phyloP scores from a whole-genome alignment of 2,113 vertebrate genomes.

The Myrmophylax atrothorax region DNA sequence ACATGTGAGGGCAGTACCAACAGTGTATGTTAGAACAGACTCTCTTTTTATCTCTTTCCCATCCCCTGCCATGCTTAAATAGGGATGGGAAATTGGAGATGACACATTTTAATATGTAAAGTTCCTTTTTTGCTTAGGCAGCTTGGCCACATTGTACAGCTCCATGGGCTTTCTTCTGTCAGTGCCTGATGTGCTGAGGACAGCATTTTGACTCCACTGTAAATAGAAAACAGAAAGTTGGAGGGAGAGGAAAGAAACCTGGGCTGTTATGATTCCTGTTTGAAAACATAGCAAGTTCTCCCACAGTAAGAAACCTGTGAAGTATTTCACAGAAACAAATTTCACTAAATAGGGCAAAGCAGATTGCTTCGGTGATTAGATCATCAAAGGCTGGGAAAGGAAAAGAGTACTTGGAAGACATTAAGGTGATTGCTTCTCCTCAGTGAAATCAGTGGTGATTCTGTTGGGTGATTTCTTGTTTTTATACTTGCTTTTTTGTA shows the following conservation, averaged over 20 bases:
- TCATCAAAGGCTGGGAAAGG: conserved; percentile 5
- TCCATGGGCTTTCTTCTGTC: not conserved
- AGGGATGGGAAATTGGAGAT: not conserved
- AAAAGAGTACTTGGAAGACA: not conserved
- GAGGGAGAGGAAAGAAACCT: not conserved
- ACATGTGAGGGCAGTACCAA: not conserved
- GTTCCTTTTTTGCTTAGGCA: not conserved
- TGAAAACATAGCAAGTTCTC: not conserved
- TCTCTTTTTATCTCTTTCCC: not conserved
- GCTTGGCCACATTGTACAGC: not conserved
- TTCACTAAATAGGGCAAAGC: conserved; percentile 24
- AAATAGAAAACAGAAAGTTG: not conserved
- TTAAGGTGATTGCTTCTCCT: conserved; percentile 10
- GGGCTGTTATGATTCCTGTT: not conserved
- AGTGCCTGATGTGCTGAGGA: not conserved
- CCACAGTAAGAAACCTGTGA: not conserved
- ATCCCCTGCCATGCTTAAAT: not conserved
- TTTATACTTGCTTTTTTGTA: not conserved
- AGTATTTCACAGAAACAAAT: not conserved
- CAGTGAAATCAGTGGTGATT: not conserved
- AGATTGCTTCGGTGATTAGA: conserved; percentile 15
- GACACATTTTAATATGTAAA: not conserved
- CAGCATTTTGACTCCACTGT: not conserved
- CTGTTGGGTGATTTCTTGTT: not conserved
- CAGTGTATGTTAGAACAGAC: not conserved